These are phyloP conservation scores for Scaptomyza tumidula DNA, from an alignment of 2,888 invertebrate genomes.

Conservation along the genomic window DNA sequence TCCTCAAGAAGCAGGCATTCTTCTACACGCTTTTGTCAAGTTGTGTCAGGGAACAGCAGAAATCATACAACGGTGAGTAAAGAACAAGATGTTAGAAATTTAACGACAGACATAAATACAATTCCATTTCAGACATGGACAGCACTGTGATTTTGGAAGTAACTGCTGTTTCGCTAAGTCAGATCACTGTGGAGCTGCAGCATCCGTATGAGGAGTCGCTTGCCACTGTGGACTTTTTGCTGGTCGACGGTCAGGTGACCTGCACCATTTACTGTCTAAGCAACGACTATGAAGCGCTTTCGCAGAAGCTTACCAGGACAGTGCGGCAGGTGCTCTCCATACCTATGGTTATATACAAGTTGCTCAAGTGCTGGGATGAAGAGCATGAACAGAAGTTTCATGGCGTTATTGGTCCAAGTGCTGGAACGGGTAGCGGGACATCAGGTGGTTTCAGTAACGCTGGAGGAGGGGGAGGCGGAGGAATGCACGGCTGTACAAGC, in stretches of 20 bases:
- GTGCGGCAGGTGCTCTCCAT: slow-evolving; percentile 96
- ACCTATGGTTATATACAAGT: slow-evolving; percentile 94
- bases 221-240: slow-evolving; percentile 95
- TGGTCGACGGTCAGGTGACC: slow-evolving; percentile 91
- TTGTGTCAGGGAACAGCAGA: slow-evolving; percentile 93
- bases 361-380: slow-evolving; percentile 94
- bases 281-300: slow-evolving; percentile 85
- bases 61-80: slow-evolving; percentile 87
- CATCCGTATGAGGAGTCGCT: slow-evolving; percentile 96
- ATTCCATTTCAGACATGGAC: slow-evolving; percentile 82
- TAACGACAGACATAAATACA: neutral
- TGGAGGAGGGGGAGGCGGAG: slow-evolving; percentile 35
- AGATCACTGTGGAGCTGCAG: slow-evolving; percentile 95
- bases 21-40: slow-evolving; percentile 95
- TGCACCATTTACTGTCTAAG: slow-evolving; percentile 90
- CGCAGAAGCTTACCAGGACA: slow-evolving; percentile 86
- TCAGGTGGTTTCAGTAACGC: slow-evolving; percentile 34
- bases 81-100: no score
- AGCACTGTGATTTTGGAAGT: slow-evolving; percentile 94
- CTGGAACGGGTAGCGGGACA: slow-evolving; percentile 38
- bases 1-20: slow-evolving; percentile 94
- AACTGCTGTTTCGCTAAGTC: slow-evolving; percentile 94
- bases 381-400: slow-evolving; percentile 87
- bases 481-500: slow-evolving; percentile 26
- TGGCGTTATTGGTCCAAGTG: slow-evolving; percentile 46